Percentiles rank a stretch among this genome's conserved stretches.
Conservation (phyloP, 2,797 vertebrate genomes). For the Sarcophilus harrisii region DNA sequence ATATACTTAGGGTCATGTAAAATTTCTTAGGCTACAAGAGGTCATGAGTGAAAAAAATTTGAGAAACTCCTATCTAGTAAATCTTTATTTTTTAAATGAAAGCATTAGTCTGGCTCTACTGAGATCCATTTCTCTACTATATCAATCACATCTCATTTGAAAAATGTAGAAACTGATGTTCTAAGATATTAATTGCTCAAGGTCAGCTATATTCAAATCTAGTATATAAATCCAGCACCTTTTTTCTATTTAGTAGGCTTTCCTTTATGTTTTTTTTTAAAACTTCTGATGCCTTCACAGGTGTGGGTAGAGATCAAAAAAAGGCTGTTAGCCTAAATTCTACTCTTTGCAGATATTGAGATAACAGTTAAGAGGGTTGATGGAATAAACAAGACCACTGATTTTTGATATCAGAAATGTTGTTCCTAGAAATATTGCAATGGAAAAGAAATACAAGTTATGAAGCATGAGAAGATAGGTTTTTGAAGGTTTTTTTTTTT, state of each 20-base stretch:
- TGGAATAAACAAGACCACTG: not conserved
- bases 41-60: too few species aligned
- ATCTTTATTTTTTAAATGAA: not conserved
- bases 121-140: not conserved
- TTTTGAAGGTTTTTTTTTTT: not conserved
- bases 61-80: too few species aligned
- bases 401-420: not conserved
- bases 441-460: not conserved
- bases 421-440: not conserved
- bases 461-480: not conserved
- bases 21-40: too few species aligned
- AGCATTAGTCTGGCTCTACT: not conserved
- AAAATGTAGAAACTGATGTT: not conserved
- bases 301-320: not conserved
- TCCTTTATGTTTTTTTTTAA: not conserved
- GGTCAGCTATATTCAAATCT: not conserved
- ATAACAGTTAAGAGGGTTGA: slow-evolving; percentile 1
- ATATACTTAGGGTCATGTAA: too few species aligned
- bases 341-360: slow-evolving; percentile 1
- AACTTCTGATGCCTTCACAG: not conserved
- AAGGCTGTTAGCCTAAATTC: not conserved
- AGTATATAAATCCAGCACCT: not conserved
- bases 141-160: not conserved
- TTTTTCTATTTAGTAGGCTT: not conserved
- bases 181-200: not conserved